A percentile compares a stretch with the other conserved stretches of the same genome.
Conservation (phyloP, 92 coral and sea anemone species). For the Umimayanthus chanpuru region DNA sequence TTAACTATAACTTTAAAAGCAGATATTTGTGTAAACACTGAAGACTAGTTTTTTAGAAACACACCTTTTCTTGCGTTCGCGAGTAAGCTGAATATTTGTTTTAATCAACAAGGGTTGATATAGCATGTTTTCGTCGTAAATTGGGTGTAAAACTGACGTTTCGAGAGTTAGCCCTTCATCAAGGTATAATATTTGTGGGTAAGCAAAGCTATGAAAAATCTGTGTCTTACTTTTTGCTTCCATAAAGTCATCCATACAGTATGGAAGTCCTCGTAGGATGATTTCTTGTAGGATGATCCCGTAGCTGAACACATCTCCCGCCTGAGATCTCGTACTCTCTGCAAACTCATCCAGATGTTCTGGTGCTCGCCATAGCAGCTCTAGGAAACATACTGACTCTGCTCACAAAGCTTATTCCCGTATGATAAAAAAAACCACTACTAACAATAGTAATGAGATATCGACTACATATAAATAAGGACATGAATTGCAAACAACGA, state of each 20-base stretch:
- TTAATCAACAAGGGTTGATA: no score
- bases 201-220: background rate
- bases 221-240: slow-evolving; percentile 71
- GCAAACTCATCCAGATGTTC: slow-evolving; percentile 63
- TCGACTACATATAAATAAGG: no score
- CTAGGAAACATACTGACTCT: slow-evolving; percentile 36
- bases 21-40: background rate
- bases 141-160: no score
- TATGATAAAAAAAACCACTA: no score
- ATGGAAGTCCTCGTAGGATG: slow-evolving; percentile 81
- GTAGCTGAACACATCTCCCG: slow-evolving; percentile 89
- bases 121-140: no score
- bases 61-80: no score
- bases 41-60: no score
- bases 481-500: no score
- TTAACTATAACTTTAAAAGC: background rate
- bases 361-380: slow-evolving; percentile 88
- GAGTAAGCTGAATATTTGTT: no score
- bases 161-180: no score
- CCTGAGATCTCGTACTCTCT: slow-evolving; percentile 58
- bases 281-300: slow-evolving; percentile 90
- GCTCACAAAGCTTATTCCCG: no score
- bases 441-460: no score
- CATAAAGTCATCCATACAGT: slow-evolving; percentile 71
- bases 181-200: background rate